Evolutionary conservation across 2,113 vertebrate species (phyloP), one percentile per base, ranked within the genome.

Genomic region (Heterochromis multidens): DNA sequence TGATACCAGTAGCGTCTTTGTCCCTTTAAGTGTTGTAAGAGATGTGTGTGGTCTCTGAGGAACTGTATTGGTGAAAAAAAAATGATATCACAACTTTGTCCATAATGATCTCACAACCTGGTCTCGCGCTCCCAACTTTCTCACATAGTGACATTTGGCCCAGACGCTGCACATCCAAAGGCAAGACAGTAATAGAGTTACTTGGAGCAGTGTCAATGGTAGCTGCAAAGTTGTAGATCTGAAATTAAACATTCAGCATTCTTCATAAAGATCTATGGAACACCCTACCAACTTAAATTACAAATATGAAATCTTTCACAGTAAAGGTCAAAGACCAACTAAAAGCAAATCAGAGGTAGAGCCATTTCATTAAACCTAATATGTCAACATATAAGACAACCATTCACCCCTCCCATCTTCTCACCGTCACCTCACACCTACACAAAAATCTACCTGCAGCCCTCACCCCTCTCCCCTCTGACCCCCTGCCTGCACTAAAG

Each of bases 1-100:
- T 2, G 89, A 78, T 5, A 88, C 7, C 77, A 90, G 77, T n/a
- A 86, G 5, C 0, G 89, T 86, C 57, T 79, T 80, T 1, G 80
- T 88, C 67, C 61, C 14, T 1, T 3, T 58, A 25, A 85, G 79
- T 0, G 25, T 16, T 43, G 70, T 14, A 2, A 80, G 8, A 31
- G 80, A 14, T 56, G 29, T 1, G 2, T 37, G 43, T 31, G 33
- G 2, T 33, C 6, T 14, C 23, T 5, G 3, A 16, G 56, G 11
- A 63, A 7, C 80, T 82, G 80, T 52, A 82, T 6, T 31, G 11
- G 62, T 9, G 13, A 27, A 56, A 79, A n/a, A 25, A 79, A 25
- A 29, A 62, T 5, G 33, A 5, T 33, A 7, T 33, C 7, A 33
- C 33, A 33, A 33, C 33, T 37, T 11, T 11, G 37, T 40, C 9